Evolutionary conservation across 2,797 vertebrate species (phyloP), one percentile per base, ranked within the genome.

Genomic region (Pygocentrus nattereri): DNA sequence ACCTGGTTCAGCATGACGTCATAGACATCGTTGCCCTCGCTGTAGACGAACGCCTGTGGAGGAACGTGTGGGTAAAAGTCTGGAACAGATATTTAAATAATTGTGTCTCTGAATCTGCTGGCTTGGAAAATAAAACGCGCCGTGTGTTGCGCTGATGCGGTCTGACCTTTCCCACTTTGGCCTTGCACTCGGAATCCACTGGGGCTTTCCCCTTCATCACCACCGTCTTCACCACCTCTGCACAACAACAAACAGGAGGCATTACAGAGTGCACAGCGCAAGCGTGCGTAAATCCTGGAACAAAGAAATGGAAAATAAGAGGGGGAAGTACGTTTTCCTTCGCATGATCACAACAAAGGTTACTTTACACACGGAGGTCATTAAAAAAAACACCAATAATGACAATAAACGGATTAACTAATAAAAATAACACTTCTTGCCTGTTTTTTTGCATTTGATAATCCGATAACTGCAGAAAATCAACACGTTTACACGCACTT

Each of bases 1-100:
- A 97, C 97, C 95, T 98, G 97, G 90, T 97, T 98, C 2, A 98
- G 88, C 96, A 97, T 97, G 61, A 95, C 93, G 10, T 98, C 95
- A 41, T 97, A 98, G 71, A 97, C 88, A 61, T 96, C 92, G 0
- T 90, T 89, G 71, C 95, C 95, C 87, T 97, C 96, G 79, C 82
- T 88, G 87, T 96, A 97, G 52, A 98, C 94, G 31, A 96, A 95
- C 69, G 96, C 96, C 97, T 98, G 88, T 58, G 71, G 70, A 75
- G 65, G 50, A 25, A 34, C 76, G 23, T 49, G 19, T 56, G 41
- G 2, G 54, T 1, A 15, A 31, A 47, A 12, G 12, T 69, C 18
- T 69, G 23, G n/a, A 44, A 44, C 41, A 44, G 41, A n/a, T n/a
- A n/a, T n/a, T n/a, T n/a, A n/a, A n/a, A n/a, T n/a, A n/a, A 6